These are phyloP conservation scores for Darwinula stevensoni DNA, from an alignment of 2,888 invertebrate species.

Conservation along the genomic window DNA sequence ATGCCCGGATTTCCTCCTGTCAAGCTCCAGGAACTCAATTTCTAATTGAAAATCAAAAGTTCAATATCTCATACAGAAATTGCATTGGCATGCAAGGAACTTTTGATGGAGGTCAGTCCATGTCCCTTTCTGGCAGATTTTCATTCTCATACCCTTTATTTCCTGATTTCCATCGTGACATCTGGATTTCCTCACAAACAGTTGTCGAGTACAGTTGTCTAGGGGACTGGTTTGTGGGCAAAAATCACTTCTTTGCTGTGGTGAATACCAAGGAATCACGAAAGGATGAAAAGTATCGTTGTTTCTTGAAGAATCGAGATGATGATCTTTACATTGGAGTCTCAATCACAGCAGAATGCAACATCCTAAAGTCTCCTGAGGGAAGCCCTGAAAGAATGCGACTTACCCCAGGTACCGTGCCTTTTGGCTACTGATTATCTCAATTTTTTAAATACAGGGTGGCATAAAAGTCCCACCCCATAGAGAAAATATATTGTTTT, in stretches of 20 bases:
- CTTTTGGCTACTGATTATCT: background rate
- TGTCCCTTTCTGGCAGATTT: background rate
- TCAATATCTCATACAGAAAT: conserved; percentile 69
- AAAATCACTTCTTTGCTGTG: conserved; percentile 90
- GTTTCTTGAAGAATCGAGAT: conserved; percentile 75
- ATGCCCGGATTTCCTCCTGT: conserved; percentile 68
- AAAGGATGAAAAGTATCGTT: conserved; percentile 75
- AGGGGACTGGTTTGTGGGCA: conserved; percentile 82
- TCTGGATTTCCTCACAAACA: conserved; percentile 10
- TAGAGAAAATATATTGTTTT: too few species aligned
- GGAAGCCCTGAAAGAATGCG: conserved; percentile 67
- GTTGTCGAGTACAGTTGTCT: conserved; percentile 73
- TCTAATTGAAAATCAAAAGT: conserved; percentile 83
- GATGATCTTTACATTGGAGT: conserved; percentile 73
- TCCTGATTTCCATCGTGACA: background rate
- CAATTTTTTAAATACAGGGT: too few species aligned
- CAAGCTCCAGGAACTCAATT: conserved; percentile 88
- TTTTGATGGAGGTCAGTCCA: conserved; percentile 39
- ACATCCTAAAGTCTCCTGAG: conserved; percentile 66
- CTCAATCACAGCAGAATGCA: conserved; percentile 78
- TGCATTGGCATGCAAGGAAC: conserved; percentile 70
- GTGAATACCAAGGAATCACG: conserved; percentile 85
- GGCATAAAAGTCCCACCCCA: too few species aligned
- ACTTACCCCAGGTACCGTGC: conserved; percentile 38
- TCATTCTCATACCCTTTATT: background rate